Conservation (phyloP, 2,888 invertebrate species). For the Scaptodrosophila latifasciaeformis region DNA sequence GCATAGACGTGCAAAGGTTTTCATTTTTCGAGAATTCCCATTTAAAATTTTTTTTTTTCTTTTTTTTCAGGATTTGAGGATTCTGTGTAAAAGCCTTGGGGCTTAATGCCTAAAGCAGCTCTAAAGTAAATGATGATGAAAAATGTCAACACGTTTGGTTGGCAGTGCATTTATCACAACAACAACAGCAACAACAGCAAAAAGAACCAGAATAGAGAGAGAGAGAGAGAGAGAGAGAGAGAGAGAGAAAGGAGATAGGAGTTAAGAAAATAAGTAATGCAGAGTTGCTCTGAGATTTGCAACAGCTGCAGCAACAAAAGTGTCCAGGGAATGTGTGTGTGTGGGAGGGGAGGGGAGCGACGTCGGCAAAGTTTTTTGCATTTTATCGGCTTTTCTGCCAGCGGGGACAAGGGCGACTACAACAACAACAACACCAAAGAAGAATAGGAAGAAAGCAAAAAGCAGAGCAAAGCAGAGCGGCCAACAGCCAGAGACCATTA, state of each 20-base stretch:
- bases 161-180: slow-evolving; percentile 61
- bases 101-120: too few species aligned
- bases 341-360: not conserved
- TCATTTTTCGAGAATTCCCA: too few species aligned
- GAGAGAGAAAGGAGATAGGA: too few species aligned
- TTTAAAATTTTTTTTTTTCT: too few species aligned
- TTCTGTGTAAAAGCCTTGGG: too few species aligned
- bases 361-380: not conserved
- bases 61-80: too few species aligned
- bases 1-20: too few species aligned
- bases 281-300: slow-evolving; percentile 67
- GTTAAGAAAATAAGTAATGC: too few species aligned
- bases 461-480: slow-evolving; percentile 10
- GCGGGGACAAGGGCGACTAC: not conserved
- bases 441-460: slow-evolving; percentile 24
- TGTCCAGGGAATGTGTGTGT: not conserved
- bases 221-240: too few species aligned
- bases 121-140: too few species aligned
- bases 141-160: slow-evolving; percentile 2
- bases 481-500: slow-evolving; percentile 43
- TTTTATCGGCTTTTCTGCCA: not conserved
- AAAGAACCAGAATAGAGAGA: too few species aligned
- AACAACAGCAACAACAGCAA: not conserved
- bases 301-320: slow-evolving; percentile 48
- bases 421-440: slow-evolving; percentile 2